phyloP scores from a whole-genome alignment of 2,888 invertebrate genomes.

The Ellobium chinense region DNA sequence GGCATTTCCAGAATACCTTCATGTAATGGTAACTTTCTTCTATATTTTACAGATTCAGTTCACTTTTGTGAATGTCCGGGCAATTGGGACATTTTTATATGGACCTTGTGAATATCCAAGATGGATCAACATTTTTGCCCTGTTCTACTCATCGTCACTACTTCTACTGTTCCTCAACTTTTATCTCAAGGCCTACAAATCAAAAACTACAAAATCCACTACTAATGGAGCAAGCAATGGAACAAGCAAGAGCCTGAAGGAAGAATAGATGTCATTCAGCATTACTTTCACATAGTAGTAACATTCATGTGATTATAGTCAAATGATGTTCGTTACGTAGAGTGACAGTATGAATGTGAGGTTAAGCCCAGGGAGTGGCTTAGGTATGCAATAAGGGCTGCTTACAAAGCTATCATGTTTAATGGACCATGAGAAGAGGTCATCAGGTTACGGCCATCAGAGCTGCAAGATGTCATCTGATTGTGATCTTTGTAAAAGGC shows the following conservation, averaged over 20 bases:
- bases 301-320: too few relatives aligned
- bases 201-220: neutral
- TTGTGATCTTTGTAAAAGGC: too few relatives aligned
- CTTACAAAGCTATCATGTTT: too few relatives aligned
- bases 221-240: neutral
- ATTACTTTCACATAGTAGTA: neutral
- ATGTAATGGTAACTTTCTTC: neutral
- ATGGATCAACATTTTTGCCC: conserved; percentile 64
- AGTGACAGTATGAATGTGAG: too few relatives aligned
- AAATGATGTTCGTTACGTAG: too few relatives aligned
- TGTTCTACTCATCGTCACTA: conserved; percentile 94
- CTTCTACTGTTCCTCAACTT: conserved; percentile 96
- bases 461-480: too few relatives aligned
- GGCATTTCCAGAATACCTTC: too few relatives aligned
- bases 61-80: conserved; percentile 74
- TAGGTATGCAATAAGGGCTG: too few relatives aligned
- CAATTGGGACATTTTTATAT: conserved; percentile 56
- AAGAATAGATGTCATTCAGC: neutral
- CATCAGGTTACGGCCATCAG: too few relatives aligned
- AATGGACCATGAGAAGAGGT: too few relatives aligned
- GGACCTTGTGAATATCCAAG: conserved; percentile 69
- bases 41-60: conserved; percentile 73
- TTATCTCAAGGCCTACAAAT: conserved; percentile 89
- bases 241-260: neutral
- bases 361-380: too few relatives aligned